Evolutionary conservation across 2,113 vertebrate genomes (phyloP).

Genomic region (Sisor rabdophorus): DNA sequence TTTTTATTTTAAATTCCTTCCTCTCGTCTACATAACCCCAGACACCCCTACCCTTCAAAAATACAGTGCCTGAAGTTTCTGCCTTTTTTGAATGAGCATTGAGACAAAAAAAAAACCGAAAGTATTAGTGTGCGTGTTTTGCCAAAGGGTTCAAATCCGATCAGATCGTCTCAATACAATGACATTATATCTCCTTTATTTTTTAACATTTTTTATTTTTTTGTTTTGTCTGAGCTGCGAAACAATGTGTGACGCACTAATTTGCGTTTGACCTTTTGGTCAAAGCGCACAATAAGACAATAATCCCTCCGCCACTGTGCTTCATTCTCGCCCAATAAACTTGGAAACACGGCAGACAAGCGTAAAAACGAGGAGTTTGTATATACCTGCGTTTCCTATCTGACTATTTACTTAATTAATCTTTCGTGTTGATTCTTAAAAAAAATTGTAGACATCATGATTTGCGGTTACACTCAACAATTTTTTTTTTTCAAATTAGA

Average conservation of each 20-base stretch:
- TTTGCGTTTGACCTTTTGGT: slow-evolving; percentile 56
- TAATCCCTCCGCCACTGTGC: slow-evolving; percentile 46
- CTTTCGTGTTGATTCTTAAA: too few relatives aligned
- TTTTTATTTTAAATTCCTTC: too few relatives aligned
- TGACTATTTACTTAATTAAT: not conserved
- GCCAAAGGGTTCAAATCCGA: slow-evolving; percentile 71
- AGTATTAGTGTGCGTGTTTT: slow-evolving; percentile 70
- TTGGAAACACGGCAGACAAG: slow-evolving; percentile 63
- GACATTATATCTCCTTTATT: slow-evolving; percentile 46
- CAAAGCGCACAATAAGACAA: slow-evolving; percentile 35
- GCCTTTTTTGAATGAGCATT: slow-evolving; percentile 67
- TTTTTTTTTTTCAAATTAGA: too few relatives aligned
- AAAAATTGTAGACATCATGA: too few relatives aligned
- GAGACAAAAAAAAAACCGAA: slow-evolving; percentile 64
- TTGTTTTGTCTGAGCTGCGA: slow-evolving; percentile 57
- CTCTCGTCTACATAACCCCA: slow-evolving; percentile 56
- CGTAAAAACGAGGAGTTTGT: slow-evolving; percentile 42
- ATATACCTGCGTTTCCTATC: slow-evolving; percentile 45
- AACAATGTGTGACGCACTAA: slow-evolving; percentile 60
- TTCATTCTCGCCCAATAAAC: slow-evolving; percentile 48
- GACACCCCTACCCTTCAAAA: slow-evolving; percentile 58
- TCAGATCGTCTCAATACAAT: slow-evolving; percentile 53
- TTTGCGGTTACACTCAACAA: too few relatives aligned
- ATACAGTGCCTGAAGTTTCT: slow-evolving; percentile 75
- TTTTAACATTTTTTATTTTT: slow-evolving; percentile 9